Conservation (phyloP, 1,140 invertebrate genomes). For the Orussus abietinus region DNA sequence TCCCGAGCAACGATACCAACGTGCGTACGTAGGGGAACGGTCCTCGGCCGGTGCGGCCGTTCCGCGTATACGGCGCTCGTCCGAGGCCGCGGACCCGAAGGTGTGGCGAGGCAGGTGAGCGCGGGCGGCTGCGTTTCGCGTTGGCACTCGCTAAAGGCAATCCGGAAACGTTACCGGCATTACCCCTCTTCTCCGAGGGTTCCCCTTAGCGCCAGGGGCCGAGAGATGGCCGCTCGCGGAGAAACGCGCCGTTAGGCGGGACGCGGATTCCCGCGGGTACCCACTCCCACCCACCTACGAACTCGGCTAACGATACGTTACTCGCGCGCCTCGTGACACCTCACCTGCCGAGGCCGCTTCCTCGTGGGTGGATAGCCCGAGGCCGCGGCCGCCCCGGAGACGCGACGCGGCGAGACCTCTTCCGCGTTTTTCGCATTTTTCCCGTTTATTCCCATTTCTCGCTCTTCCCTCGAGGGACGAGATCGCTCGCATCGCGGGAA, state of each 20-base stretch:
- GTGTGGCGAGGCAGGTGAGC: constrained; percentile 32
- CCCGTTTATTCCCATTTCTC: too few species aligned
- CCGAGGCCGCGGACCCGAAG: background rate
- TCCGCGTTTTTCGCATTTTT: too few species aligned
- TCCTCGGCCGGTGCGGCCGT: background rate
- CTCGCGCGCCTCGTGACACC: constrained; percentile 50
- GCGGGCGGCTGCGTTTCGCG: constrained; percentile 24
- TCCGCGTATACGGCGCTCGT: constrained; percentile 1
- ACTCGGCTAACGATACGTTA: constrained; percentile 48
- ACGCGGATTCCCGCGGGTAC: constrained; percentile 21
- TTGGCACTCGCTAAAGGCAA: constrained; percentile 35
- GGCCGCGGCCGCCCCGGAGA: constrained; percentile 20
- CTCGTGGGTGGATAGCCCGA: constrained; percentile 48
- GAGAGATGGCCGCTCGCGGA: constrained; percentile 3
- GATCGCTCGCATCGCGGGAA: too few species aligned
- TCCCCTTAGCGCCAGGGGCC: constrained; percentile 40
- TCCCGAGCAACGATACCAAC: background rate
- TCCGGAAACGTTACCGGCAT: constrained; percentile 27
- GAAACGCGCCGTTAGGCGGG: constrained; percentile 16
- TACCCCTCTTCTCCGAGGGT: constrained; percentile 26
- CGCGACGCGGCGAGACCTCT: too few species aligned
- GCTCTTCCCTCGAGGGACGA: constrained; percentile 7
- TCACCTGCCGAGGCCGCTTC: constrained; percentile 44
- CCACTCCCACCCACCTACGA: constrained; percentile 40
- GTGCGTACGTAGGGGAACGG: background rate